Evolutionary conservation across 2,113 vertebrate species (phyloP).

Genomic region (Phasianus colchicus): DNA sequence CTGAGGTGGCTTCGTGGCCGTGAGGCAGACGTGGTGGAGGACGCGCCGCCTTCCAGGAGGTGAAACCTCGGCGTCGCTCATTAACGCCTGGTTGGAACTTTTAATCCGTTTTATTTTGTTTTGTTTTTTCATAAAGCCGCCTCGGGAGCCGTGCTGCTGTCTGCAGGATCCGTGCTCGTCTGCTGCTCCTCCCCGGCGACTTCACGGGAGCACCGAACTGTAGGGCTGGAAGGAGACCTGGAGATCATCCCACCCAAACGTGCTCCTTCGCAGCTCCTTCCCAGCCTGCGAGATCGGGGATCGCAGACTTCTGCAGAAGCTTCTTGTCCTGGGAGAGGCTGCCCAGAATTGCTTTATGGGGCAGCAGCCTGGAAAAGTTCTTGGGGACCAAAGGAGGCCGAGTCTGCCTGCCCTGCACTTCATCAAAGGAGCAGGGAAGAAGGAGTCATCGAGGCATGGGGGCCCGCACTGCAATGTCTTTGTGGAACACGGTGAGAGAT

Average conservation of each 20-base stretch:
- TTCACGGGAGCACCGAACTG: not conserved
- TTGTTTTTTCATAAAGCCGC: not conserved
- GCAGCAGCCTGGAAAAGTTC: constrained; percentile 99
- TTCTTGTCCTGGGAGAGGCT: constrained; percentile 76
- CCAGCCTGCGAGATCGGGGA: constrained; percentile 41
- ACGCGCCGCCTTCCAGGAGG: not conserved
- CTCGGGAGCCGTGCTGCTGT: constrained; percentile 17
- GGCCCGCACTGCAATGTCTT: constrained; percentile 92
- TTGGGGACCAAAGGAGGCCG: constrained; percentile 97
- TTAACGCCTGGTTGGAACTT: constrained; percentile 18
- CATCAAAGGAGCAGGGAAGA: constrained; percentile 90
- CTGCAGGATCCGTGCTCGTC: not conserved
- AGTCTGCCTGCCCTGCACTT: constrained; percentile 95
- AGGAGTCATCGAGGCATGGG: constrained; percentile 89
- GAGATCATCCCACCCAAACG: not conserved
- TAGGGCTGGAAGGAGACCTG: no score
- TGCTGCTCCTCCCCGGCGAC: constrained; percentile 31
- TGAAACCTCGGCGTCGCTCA: constrained; percentile 1
- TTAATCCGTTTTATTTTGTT: not conserved
- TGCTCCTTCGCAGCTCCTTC: constrained; percentile 6
- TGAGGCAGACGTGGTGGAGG: not conserved
- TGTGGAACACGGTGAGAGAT: constrained; percentile 91
- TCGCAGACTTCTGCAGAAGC: constrained; percentile 16
- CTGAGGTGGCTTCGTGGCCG: not conserved
- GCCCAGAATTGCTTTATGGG: constrained; percentile 92